A percentile compares a stretch with the other conserved stretches of the same genome.
phyloP scores from a whole-genome alignment of 1,140 invertebrate genomes.

The Caerostris extrusa region DNA sequence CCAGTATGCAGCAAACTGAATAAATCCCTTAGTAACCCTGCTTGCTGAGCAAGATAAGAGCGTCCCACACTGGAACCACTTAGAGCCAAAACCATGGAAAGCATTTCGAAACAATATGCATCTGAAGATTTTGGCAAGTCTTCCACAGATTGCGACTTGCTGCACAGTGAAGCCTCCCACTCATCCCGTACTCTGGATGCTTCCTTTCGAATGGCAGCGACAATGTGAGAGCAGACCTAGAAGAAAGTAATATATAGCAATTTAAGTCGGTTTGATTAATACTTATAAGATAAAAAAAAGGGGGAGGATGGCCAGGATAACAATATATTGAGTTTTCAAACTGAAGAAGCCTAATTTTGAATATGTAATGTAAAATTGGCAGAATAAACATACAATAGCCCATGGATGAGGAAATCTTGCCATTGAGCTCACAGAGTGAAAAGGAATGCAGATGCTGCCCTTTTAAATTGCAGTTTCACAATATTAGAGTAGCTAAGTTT shows the following conservation, averaged over 20 bases:
- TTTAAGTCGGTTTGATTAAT: too few relatives aligned
- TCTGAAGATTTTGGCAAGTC: conserved; percentile 85
- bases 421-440: too few relatives aligned
- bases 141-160: conserved; percentile 79
- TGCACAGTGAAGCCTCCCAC: conserved; percentile 87
- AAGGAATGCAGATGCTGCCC: too few relatives aligned
- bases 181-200: conserved; percentile 91
- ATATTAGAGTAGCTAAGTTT: too few relatives aligned
- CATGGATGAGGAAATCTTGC: too few relatives aligned
- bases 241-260: conserved; percentile 29
- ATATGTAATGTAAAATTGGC: too few relatives aligned
- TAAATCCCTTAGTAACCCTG: conserved; percentile 91
- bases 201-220: conserved; percentile 95
- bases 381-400: too few relatives aligned
- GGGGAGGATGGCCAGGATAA: too few relatives aligned
- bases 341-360: too few relatives aligned
- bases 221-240: conserved; percentile 94
- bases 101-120: conserved; percentile 98
- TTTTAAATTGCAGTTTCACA: too few relatives aligned
- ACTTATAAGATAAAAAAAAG: too few relatives aligned
- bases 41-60: conserved; percentile 93
- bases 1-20: conserved; percentile 95
- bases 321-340: too few relatives aligned
- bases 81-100: conserved; percentile 95
- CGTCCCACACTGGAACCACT: conserved; percentile 95